phyloP scores from a whole-genome alignment of 2,888 invertebrate genomes.

The Brassicogethes aeneus region DNA sequence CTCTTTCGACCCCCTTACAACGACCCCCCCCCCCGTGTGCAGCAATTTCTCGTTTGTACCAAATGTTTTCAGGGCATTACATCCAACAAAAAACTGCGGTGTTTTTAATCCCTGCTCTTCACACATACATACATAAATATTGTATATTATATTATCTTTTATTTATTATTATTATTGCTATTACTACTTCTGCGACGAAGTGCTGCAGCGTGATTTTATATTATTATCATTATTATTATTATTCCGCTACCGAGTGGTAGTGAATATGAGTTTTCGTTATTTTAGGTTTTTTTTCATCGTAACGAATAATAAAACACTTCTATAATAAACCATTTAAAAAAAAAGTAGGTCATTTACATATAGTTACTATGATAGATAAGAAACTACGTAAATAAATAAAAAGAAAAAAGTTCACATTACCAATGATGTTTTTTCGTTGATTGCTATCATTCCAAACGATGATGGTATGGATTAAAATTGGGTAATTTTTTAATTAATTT shows the following conservation, averaged over 20 bases:
- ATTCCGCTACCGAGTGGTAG: no score
- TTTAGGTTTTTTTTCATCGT: no score
- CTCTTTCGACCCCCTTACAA: no score
- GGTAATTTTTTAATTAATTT: slow-evolving; percentile 7
- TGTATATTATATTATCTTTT: background rate
- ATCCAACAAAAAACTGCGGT: slow-evolving; percentile 7
- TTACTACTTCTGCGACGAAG: no score
- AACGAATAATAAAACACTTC: no score
- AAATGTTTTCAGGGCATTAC: slow-evolving; percentile 12
- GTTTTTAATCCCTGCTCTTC: slow-evolving; percentile 2
- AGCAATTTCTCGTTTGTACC: no score
- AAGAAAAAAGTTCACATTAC: no score
- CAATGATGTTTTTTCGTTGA: no score
- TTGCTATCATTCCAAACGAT: no score
- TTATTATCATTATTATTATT: no score
- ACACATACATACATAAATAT: background rate
- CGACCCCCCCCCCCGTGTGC: background rate
- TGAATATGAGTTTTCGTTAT: no score
- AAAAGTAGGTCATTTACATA: slow-evolving; percentile 7
- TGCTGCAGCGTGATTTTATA: background rate
- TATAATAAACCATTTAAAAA: slow-evolving; percentile 10
- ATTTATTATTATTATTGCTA: no score
- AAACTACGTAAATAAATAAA: slow-evolving; percentile 10
- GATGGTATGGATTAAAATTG: background rate
- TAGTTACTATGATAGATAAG: slow-evolving; percentile 12